Percentiles rank a stretch among this genome's conserved stretches.
Evolutionary conservation across 2,113 vertebrate genomes (phyloP).

Genomic region (Rhinoptilus africanus): DNA sequence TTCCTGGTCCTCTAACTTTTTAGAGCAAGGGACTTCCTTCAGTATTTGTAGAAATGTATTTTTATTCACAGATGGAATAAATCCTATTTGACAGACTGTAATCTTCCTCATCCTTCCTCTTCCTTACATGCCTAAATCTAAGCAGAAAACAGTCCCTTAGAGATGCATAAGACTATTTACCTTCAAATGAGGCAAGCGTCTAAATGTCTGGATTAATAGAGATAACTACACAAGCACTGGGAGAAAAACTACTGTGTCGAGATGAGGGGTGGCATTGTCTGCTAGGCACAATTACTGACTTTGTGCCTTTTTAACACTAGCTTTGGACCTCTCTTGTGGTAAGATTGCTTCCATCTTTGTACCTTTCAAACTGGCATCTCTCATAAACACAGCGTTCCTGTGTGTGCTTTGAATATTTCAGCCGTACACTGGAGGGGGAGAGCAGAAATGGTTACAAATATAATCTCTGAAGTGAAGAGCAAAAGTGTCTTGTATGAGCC

Average conservation of each 20-base stretch:
- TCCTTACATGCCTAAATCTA: not conserved
- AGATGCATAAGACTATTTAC: not conserved
- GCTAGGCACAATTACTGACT: not conserved
- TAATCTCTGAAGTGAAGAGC: not conserved
- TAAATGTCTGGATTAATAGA: not conserved
- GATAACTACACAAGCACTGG: not conserved
- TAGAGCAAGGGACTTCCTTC: not conserved
- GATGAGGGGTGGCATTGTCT: not conserved
- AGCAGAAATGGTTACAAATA: not conserved
- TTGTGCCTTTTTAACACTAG: not conserved
- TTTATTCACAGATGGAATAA: not conserved
- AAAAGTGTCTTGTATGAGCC: fast-evolving
- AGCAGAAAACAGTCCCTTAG: not conserved
- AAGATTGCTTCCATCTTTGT: not conserved
- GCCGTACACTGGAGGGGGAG: not conserved
- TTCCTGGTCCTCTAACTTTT: not conserved
- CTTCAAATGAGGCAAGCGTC: not conserved
- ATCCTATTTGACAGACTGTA: not conserved
- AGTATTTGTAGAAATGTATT: not conserved
- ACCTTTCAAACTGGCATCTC: not conserved
- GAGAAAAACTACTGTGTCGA: not conserved
- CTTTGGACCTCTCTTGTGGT: not conserved
- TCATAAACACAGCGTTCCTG: not conserved
- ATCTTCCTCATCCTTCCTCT: not conserved
- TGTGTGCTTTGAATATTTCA: not conserved